phyloP scores from a whole-genome alignment of 2,797 vertebrate species.

The Eleutherodactylus coqui region DNA sequence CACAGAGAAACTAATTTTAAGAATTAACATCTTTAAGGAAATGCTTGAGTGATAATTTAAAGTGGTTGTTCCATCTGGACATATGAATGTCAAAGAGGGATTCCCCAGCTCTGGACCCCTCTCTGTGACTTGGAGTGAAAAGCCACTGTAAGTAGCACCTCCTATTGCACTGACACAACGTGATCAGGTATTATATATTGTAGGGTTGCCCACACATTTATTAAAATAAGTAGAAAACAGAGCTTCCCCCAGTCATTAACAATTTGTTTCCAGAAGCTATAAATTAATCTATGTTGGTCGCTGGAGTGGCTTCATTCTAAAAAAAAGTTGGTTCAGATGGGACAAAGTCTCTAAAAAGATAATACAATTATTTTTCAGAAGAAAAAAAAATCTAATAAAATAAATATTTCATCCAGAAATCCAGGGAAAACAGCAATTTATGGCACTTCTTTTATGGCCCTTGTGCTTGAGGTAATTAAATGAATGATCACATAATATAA shows the following conservation, averaged over 20 bases:
- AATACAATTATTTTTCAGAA: too few relatives aligned
- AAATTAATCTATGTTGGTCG: background rate
- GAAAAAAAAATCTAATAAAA: too few relatives aligned
- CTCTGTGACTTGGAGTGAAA: background rate
- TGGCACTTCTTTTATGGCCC: background rate
- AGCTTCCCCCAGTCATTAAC: background rate
- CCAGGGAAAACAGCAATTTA: background rate
- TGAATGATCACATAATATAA: background rate
- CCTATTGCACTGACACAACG: background rate
- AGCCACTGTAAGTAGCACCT: background rate
- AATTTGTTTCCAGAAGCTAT: background rate
- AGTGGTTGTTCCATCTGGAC: background rate
- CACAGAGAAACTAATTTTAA: too few relatives aligned
- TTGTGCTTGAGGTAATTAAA: background rate
- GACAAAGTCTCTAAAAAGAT: too few relatives aligned
- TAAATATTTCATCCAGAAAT: background rate
- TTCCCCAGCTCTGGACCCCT: background rate
- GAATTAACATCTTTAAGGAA: too few relatives aligned
- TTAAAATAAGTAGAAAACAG: background rate
- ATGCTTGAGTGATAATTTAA: background rate
- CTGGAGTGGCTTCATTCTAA: background rate
- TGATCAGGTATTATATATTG: background rate
- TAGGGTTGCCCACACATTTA: background rate
- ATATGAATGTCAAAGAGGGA: background rate
- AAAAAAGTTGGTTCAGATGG: background rate